phyloP scores from a whole-genome alignment of 2,113 vertebrate species.

The Cephalopholis sonnerati region DNA sequence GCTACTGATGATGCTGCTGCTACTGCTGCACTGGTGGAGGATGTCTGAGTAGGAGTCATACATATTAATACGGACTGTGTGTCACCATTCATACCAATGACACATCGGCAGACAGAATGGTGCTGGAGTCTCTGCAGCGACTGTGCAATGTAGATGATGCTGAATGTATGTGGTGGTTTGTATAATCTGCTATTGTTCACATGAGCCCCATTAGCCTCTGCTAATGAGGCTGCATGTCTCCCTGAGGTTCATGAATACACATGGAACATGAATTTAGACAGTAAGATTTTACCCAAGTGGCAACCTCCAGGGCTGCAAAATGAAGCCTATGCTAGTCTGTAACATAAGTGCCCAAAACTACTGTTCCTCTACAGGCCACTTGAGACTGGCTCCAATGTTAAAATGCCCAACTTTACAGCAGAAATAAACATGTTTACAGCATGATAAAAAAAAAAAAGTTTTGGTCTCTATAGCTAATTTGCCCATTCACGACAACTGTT shows the following conservation, averaged over 20 bases:
- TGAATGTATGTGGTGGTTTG: not conserved
- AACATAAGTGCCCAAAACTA: too few relatives aligned
- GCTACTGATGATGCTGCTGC: slow-evolving; percentile 4
- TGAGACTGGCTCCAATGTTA: too few relatives aligned
- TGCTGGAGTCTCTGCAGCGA: not conserved
- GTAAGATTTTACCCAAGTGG: too few relatives aligned
- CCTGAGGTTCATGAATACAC: not conserved
- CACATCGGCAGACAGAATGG: not conserved
- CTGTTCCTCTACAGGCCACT: too few relatives aligned
- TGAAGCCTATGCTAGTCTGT: too few relatives aligned
- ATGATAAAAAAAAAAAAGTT: too few relatives aligned
- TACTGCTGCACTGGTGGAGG: not conserved
- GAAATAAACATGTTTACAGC: too few relatives aligned
- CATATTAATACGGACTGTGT: not conserved
- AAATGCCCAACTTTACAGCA: too few relatives aligned
- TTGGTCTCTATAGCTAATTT: too few relatives aligned
- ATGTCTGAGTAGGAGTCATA: slow-evolving; percentile 8
- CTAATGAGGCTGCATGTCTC: not conserved
- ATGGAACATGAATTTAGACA: not conserved
- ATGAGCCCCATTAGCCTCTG: not conserved
- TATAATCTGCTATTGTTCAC: not conserved
- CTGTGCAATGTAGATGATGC: not conserved
- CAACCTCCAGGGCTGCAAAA: too few relatives aligned
- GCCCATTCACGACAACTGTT: too few relatives aligned
- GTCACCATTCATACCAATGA: not conserved